These are phyloP conservation scores for Holocentrus rufus DNA, from an alignment of 2,797 vertebrate genomes.

Conservation along the genomic window DNA sequence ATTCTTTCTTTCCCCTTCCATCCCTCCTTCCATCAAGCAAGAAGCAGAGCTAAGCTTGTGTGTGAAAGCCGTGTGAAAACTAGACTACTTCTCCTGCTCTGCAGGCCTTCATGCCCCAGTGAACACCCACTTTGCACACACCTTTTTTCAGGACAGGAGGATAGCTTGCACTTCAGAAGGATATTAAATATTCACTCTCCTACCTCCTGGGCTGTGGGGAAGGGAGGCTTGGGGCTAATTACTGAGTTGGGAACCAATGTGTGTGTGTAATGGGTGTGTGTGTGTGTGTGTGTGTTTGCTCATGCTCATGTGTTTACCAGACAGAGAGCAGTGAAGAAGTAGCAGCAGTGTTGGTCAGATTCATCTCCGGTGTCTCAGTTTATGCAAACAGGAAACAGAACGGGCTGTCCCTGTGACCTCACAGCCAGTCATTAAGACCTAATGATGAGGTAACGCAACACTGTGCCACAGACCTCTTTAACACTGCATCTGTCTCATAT, in stretches of 20 bases:
- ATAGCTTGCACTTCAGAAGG: constrained; percentile 55
- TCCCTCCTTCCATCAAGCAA: constrained; percentile 38
- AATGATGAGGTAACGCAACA: constrained; percentile 51
- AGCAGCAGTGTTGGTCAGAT: constrained; percentile 42
- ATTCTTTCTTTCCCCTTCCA: constrained; percentile 22
- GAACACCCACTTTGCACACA: constrained; percentile 39
- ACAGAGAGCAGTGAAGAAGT: constrained; percentile 12
- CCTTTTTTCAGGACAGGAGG: constrained; percentile 59
- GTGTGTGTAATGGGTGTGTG: constrained; percentile 20
- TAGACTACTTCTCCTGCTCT: constrained; percentile 54
- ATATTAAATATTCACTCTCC: constrained; percentile 73
- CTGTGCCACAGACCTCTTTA: constrained; percentile 24
- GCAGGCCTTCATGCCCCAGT: constrained; percentile 43
- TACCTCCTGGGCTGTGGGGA: constrained; percentile 43
- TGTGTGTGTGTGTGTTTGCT: constrained; percentile 23
- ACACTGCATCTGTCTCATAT: constrained; percentile 17
- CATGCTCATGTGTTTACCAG: constrained; percentile 9
- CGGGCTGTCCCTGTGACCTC: constrained; percentile 32
- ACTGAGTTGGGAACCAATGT: constrained; percentile 34
- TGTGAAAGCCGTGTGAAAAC: constrained; percentile 57
- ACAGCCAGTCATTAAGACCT: constrained; percentile 49
- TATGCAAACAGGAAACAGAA: constrained; percentile 46
- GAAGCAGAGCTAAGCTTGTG: constrained; percentile 52
- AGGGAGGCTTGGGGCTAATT: constrained; percentile 59
- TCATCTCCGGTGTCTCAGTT: constrained; percentile 24